These are phyloP conservation scores for Melinaea menophilus DNA, from an alignment of 2,888 invertebrate species.

Conservation along the genomic window DNA sequence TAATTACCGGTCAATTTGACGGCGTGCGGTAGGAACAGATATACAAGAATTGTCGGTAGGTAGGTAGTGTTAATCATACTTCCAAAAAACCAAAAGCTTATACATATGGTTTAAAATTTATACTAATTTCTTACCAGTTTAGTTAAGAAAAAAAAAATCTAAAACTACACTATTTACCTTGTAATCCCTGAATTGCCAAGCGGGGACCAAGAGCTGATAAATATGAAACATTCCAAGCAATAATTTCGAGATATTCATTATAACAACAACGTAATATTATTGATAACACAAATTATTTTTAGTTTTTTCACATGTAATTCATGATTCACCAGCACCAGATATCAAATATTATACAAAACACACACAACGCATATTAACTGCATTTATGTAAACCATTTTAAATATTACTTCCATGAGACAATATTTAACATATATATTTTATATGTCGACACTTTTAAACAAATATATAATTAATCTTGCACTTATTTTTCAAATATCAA, in stretches of 20 bases:
- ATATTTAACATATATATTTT: not conserved
- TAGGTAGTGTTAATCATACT: no score
- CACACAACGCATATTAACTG: conserved; percentile 16
- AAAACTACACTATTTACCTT: conserved; percentile 14
- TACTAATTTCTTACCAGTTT: no score
- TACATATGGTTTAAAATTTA: no score
- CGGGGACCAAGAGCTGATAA: conserved; percentile 9
- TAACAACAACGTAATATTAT: not conserved
- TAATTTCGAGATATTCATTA: conserved; percentile 16
- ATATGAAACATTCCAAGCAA: conserved; percentile 17
- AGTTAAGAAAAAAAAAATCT: no score
- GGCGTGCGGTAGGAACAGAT: no score
- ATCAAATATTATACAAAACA: conserved; percentile 13
- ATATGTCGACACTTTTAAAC: no score
- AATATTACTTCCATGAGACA: conserved; percentile 6
- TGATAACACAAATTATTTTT: not conserved
- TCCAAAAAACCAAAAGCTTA: no score
- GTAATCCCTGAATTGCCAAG: conserved; percentile 23
- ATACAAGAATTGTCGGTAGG: no score
- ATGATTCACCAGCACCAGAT: not conserved
- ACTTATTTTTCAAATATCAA: conserved; percentile 13
- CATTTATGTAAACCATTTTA: conserved; percentile 13
- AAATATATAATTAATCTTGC: not conserved
- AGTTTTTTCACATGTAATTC: not conserved
- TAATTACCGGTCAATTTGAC: no score